These are phyloP conservation scores for Mechanitis messenoides DNA, from an alignment of 2,888 invertebrate species.

Conservation along the genomic window DNA sequence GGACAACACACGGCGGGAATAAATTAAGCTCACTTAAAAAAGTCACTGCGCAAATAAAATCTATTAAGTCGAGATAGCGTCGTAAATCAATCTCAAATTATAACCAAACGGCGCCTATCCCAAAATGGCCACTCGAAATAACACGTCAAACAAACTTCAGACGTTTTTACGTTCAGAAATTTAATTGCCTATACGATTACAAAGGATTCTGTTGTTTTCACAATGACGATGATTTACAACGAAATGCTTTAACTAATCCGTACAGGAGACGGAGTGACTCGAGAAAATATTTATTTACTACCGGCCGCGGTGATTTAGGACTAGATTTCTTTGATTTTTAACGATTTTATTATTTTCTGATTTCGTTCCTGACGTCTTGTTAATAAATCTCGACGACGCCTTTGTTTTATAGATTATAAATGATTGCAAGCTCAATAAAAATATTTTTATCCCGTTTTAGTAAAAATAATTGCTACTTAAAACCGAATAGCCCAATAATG, in stretches of 20 bases:
- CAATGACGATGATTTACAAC: conserved; percentile 65
- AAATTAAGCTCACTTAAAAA: conserved; percentile 39
- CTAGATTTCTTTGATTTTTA: conserved; percentile 25
- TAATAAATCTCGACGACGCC: conserved; percentile 27
- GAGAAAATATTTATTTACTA: conserved; percentile 59
- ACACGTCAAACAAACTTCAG: conserved; percentile 33
- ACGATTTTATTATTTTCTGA: conserved; percentile 25
- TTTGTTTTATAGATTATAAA: conserved; percentile 22
- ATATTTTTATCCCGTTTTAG: conserved; percentile 17
- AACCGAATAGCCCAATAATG: neutral
- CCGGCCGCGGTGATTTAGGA: conserved; percentile 35
- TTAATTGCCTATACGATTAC: conserved; percentile 73
- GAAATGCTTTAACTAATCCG: conserved; percentile 37
- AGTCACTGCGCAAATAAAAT: conserved; percentile 47
- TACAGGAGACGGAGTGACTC: conserved; percentile 39
- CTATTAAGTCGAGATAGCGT: conserved; percentile 39
- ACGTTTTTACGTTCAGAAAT: conserved; percentile 62
- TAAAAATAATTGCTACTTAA: neutral
- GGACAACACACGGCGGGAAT: conserved; percentile 24
- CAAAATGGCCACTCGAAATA: conserved; percentile 40
- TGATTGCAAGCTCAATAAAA: conserved; percentile 14
- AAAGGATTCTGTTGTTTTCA: conserved; percentile 71
- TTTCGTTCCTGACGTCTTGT: conserved; percentile 18
- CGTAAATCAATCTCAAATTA: conserved; percentile 69
- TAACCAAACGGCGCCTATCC: conserved; percentile 47